Base-by-base conservation (phyloP, 2,888 invertebrate genomes). In the Hecatera dysodea region DNA sequence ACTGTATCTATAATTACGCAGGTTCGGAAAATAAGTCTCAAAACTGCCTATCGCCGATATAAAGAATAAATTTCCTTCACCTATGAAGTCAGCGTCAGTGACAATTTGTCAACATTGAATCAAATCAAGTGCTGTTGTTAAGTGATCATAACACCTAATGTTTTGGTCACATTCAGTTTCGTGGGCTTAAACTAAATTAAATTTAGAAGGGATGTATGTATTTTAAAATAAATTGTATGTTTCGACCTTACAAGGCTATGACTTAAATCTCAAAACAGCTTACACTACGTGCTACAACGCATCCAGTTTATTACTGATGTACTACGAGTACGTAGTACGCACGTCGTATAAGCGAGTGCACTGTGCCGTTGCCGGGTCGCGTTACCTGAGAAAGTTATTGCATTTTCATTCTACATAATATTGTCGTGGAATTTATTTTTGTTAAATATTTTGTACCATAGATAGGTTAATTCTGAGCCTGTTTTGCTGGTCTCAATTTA, bases 321-420 rank as follows among this genome's bases (percentile, higher is more conserved):
- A 39, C 15, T 19, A 11, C 12, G 11, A 39, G 3, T 29, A 11
- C 17, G 0, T 33, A 53, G 11, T 55, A 36, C 22, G 33, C 22
- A 48, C 17, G 22, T 50, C 33, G 22, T 22, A 48, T 22, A 22
- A 61, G 17, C 22, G 11, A 24, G 22, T 36, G 22, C 17, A 15
- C 11, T 33, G 36, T 11, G 22, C 8, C 36, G 22, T 39, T 39
- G 22, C 17, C 48, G 6, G 22, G 33, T 24, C 39, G 36, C 12
- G 17, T 50, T 39, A 39, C 24, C 36, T 46, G 56, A 39, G 24
- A 56, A 48, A 57, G 36, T 65, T n/a, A 17, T 64, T 48, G 36
- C 24, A 56, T 15, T 50, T 50, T 17, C 17, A 24, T 27, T 24
- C 24, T 17, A 22, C 3, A 4, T 22, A 3, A 12, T 2, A 39